These are phyloP conservation scores for Ctenicera cuprea DNA, from an alignment of 2,888 invertebrate species.

Conservation along the genomic window DNA sequence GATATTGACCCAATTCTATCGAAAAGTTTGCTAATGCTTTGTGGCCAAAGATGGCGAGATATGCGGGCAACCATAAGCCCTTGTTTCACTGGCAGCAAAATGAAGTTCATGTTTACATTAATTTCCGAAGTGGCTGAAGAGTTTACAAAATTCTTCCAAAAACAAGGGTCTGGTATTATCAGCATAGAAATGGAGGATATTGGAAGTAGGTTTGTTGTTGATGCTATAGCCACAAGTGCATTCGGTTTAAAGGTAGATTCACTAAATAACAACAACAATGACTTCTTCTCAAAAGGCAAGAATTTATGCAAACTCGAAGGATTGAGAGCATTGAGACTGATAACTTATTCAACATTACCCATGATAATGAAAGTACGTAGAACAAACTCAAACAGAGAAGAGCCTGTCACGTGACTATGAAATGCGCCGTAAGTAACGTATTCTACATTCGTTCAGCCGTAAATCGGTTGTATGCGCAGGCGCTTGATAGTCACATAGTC, in stretches of 20 bases:
- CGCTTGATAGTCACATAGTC: no score
- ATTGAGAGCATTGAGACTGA: not conserved
- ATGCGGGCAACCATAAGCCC: conserved; percentile 49
- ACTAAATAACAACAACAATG: not conserved
- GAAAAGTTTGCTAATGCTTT: not conserved
- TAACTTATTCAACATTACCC: not conserved
- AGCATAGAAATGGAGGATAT: conserved; percentile 19
- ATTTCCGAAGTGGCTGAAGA: conserved; percentile 66
- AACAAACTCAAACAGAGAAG: no score
- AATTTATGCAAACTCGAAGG: not conserved
- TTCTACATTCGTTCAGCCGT: no score
- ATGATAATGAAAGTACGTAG: not conserved
- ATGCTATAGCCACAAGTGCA: not conserved
- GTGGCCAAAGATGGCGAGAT: not conserved
- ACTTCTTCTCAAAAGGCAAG: not conserved
- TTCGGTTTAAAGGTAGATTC: not conserved
- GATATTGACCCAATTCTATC: not conserved
- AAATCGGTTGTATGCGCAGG: no score
- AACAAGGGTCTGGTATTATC: not conserved
- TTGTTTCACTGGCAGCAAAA: conserved; percentile 57
- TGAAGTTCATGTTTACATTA: conserved; percentile 62
- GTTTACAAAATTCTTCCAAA: conserved; percentile 58
- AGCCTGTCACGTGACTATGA: no score
- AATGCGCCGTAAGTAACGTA: no score
- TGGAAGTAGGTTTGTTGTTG: conserved; percentile 60